A percentile compares a stretch with the other conserved stretches of the same genome.
Evolutionary conservation across 2,888 invertebrate species (phyloP).

Genomic region (Thera obeliscata): DNA sequence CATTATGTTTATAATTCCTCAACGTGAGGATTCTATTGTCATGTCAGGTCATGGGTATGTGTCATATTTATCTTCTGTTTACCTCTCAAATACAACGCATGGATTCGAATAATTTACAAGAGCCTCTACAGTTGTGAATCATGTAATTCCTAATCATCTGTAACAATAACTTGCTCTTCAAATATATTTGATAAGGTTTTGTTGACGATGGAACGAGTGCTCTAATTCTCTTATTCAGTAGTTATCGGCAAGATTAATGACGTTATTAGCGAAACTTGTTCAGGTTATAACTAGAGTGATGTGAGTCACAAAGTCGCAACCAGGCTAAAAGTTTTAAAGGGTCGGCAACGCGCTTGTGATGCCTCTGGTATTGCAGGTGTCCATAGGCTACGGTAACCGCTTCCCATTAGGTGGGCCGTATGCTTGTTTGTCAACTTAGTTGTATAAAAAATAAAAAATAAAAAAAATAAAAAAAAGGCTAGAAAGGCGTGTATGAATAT

Average conservation of each 20-base stretch:
- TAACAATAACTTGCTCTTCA: constrained; percentile 34
- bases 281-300: not conserved
- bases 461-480: no score
- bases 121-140: constrained; percentile 26
- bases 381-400: no score
- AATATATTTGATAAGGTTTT: constrained; percentile 31
- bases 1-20: not conserved
- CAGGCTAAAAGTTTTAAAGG: no score
- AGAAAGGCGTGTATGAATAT: no score
- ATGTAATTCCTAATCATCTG: constrained; percentile 30
- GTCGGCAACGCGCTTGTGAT: no score
- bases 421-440: no score
- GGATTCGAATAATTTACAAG: constrained; percentile 16
- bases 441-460: no score
- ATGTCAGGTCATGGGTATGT: constrained; percentile 10
- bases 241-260: not conserved
- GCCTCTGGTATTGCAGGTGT: no score
- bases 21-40: not conserved
- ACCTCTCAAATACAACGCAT: constrained; percentile 2
- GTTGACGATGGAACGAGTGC: constrained; percentile 23
- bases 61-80: constrained; percentile 2
- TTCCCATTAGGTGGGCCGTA: no score
- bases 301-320: not conserved
- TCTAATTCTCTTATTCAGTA: constrained; percentile 23
- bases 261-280: not conserved